Evolutionary conservation across 2,888 invertebrate species (phyloP).

Genomic region (Sminthurinus aureus): DNA sequence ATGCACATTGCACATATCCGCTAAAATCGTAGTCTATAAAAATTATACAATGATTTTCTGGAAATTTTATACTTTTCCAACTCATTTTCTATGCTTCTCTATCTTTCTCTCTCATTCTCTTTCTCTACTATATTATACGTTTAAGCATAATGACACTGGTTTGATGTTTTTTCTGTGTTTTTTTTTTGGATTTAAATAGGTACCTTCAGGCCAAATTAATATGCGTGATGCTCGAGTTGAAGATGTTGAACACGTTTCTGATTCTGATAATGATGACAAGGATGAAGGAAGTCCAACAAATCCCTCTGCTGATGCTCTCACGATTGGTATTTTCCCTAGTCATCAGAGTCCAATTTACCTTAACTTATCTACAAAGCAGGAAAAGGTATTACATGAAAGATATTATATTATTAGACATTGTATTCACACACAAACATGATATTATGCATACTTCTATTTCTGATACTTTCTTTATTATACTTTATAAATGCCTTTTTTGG

Average conservation of each 20-base stretch:
- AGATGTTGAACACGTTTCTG: slow-evolving; percentile 92
- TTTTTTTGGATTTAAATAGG: slow-evolving; percentile 67
- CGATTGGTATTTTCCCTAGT: slow-evolving; percentile 92
- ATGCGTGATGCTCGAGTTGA: slow-evolving; percentile 95
- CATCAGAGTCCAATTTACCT: slow-evolving; percentile 94
- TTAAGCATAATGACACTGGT: too few relatives aligned
- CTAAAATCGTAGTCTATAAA: background rate
- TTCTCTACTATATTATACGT: background rate
- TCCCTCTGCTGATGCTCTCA: slow-evolving; percentile 69
- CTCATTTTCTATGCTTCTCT: background rate
- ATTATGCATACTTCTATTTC: background rate
- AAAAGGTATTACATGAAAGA: slow-evolving; percentile 74
- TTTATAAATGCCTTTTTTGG: background rate
- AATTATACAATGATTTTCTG: background rate
- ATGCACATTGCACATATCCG: background rate
- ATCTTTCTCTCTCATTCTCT: background rate
- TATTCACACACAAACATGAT: slow-evolving; percentile 63
- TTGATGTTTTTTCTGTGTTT: background rate
- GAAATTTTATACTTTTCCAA: background rate
- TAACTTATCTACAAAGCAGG: slow-evolving; percentile 88
- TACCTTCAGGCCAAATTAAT: slow-evolving; percentile 92
- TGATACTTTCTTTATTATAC: background rate
- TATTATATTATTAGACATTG: too few relatives aligned
- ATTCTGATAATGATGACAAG: slow-evolving; percentile 88
- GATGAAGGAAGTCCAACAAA: slow-evolving; percentile 73